phyloP scores from a whole-genome alignment of 2,113 vertebrate species.

The Paramisgurnus dabryanus region DNA sequence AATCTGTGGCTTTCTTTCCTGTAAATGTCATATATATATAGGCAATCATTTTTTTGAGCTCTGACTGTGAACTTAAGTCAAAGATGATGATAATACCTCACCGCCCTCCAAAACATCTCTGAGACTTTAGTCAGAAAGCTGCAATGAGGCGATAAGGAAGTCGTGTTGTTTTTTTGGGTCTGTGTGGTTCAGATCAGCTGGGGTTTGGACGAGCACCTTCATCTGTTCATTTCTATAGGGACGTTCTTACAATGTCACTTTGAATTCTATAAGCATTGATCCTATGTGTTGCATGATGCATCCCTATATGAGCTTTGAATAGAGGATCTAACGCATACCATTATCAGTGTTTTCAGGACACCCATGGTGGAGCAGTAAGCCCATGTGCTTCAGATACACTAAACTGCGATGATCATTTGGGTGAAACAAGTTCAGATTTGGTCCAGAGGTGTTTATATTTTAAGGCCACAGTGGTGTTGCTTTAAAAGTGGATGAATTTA shows the following conservation, averaged over 20 bases:
- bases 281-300: constrained; percentile 20
- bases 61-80: constrained; percentile 21
- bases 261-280: constrained; percentile 64
- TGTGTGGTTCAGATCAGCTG: constrained; percentile 50
- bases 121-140: constrained; percentile 63
- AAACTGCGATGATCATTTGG: neutral
- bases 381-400: neutral
- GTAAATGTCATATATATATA: constrained; percentile 23
- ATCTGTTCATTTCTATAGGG: constrained; percentile 48
- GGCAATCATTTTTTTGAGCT: neutral
- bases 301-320: constrained; percentile 43
- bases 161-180: constrained; percentile 56
- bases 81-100: neutral
- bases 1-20: neutral
- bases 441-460: too few species aligned
- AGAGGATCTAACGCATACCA: neutral
- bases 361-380: neutral
- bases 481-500: too few species aligned
- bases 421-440: neutral
- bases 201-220: constrained; percentile 55
- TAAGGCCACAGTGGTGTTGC: too few species aligned
- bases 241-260: constrained; percentile 52
- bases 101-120: constrained; percentile 43
- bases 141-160: constrained; percentile 66
- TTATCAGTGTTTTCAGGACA: neutral